A percentile compares a stretch with the other conserved stretches of the same genome.
Evolutionary conservation across 2,797 vertebrate species (phyloP).

Genomic region (Crocodylus rhombifer): DNA sequence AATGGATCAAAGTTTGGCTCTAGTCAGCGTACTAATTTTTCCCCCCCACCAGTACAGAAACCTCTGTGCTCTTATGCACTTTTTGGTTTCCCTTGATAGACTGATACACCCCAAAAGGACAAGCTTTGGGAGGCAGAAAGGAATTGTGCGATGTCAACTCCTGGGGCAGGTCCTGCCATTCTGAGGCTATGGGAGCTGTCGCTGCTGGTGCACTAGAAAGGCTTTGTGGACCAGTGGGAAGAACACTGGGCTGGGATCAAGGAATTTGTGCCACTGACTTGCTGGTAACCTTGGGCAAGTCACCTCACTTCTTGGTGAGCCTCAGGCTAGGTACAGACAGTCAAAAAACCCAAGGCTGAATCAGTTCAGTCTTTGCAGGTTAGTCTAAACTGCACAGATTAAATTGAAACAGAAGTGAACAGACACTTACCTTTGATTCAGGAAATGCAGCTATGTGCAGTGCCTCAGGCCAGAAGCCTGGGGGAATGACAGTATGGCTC

Average conservation of each 20-base stretch:
- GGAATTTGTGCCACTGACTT: background rate
- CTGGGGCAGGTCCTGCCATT: background rate
- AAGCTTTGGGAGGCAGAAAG: background rate
- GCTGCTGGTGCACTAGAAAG: background rate
- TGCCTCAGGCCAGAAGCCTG: too few relatives aligned
- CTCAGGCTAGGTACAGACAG: too few relatives aligned
- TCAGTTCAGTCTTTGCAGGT: too few relatives aligned
- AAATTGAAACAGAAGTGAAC: too few relatives aligned
- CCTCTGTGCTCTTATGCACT: background rate
- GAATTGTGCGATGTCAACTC: background rate
- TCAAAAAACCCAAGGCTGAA: too few relatives aligned
- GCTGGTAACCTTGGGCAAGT: background rate
- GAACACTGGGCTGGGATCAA: background rate
- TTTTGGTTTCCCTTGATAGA: background rate
- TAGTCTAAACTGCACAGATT: too few relatives aligned
- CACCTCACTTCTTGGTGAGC: background rate
- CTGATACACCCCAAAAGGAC: background rate
- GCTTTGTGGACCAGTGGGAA: background rate
- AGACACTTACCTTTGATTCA: too few relatives aligned
- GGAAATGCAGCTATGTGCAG: too few relatives aligned
- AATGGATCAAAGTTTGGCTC: background rate
- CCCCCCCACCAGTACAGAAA: background rate
- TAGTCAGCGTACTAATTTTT: background rate
- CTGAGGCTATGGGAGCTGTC: background rate
- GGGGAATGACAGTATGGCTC: too few relatives aligned